Conservation (phyloP, 2,113 vertebrate genomes). For the Ranitomeya imitator region DNA sequence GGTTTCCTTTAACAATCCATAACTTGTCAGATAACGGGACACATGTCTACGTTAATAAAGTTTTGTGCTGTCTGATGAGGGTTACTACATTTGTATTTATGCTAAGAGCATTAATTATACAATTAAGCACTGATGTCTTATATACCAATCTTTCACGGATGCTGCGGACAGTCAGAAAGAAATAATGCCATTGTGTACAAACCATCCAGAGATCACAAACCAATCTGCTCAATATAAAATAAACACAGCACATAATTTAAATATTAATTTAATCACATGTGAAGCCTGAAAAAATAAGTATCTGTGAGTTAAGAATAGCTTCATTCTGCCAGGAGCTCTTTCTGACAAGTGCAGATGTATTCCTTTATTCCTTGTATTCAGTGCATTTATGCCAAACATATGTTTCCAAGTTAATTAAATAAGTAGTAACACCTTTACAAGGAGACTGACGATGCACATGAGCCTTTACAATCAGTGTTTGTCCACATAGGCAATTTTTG, state of each 20-base stretch:
- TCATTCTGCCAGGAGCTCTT: background rate
- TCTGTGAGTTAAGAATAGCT: slow-evolving; percentile 22
- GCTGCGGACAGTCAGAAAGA: background rate
- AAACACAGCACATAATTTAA: background rate
- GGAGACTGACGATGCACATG: background rate
- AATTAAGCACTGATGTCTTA: no score
- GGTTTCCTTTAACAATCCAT: no score
- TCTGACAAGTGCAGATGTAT: background rate
- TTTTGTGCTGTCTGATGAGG: no score
- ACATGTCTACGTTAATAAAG: no score
- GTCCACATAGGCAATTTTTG: background rate
- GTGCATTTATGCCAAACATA: background rate
- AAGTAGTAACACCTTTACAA: background rate
- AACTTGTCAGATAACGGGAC: no score
- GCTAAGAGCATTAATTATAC: no score
- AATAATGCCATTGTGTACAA: background rate
- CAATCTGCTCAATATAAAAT: background rate
- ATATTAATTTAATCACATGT: slow-evolving; percentile 40
- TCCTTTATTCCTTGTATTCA: background rate
- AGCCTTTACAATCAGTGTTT: background rate
- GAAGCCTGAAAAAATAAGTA: slow-evolving; percentile 29
- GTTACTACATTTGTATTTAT: no score
- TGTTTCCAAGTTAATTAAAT: background rate
- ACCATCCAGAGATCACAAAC: background rate
- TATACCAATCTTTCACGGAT: no score